A percentile compares a stretch with the other conserved stretches of the same genome.
phyloP scores from a whole-genome alignment of 2,113 vertebrate species.

The Semnopithecus entellus region DNA sequence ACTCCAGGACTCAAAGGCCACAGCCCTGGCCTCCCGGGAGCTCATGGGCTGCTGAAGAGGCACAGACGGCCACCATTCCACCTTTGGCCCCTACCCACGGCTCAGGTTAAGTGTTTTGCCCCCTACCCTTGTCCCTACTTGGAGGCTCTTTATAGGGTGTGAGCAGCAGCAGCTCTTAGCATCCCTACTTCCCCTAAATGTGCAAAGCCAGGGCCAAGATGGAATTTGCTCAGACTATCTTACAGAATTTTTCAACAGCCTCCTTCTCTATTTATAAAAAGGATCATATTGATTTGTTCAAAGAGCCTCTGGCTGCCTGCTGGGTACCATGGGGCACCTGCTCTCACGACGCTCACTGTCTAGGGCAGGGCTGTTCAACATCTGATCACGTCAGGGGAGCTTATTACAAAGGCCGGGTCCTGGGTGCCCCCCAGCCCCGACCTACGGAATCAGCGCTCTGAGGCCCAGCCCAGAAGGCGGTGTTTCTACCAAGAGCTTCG shows the following conservation, averaged over 20 bases:
- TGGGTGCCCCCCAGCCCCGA: neutral
- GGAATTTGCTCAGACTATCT: neutral
- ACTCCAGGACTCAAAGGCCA: neutral
- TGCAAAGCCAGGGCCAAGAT: neutral
- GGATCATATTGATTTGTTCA: too few relatives aligned
- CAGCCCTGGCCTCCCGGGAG: neutral
- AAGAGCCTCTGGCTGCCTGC: neutral
- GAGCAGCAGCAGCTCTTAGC: too few relatives aligned
- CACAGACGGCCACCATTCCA: too few relatives aligned
- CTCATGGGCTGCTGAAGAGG: neutral
- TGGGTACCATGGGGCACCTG: neutral
- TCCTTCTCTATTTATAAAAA: neutral
- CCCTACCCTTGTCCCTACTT: accelerated
- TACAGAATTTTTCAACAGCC: neutral
- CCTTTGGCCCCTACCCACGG: neutral
- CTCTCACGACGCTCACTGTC: accelerated
- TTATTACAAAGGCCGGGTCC: neutral
- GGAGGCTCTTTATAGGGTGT: neutral
- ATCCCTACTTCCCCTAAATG: neutral
- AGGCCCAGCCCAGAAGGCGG: neutral
- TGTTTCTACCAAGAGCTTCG: neutral
- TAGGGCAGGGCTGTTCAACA: neutral
- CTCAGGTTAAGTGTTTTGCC: neutral
- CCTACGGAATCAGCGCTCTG: accelerated
- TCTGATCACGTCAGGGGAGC: too few relatives aligned